phyloP scores from a whole-genome alignment of 2,888 invertebrate species.

The Caenorhabditis zanzibari region DNA sequence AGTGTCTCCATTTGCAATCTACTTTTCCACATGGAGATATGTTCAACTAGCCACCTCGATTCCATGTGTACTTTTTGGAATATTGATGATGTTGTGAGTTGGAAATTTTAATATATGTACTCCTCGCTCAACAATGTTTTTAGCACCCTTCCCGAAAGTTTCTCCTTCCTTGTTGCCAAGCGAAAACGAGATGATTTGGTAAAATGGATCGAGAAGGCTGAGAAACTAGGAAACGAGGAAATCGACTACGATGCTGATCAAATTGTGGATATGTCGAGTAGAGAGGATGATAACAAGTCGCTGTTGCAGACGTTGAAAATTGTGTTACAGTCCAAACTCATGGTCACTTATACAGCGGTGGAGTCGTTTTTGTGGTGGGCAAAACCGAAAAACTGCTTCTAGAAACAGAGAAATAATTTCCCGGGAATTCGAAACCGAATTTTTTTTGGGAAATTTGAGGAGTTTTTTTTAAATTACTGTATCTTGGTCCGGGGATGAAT shows the following conservation, averaged over 20 bases:
- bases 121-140: too few species aligned
- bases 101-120: too few species aligned
- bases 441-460: too few species aligned
- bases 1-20: conserved; percentile 74
- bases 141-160: conserved; percentile 77
- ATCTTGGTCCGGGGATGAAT: too few species aligned
- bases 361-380: conserved; percentile 70
- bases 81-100: conserved; percentile 73
- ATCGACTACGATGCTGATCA: conserved; percentile 65
- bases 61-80: conserved; percentile 69
- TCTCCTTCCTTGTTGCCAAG: conserved; percentile 72
- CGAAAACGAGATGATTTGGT: conserved; percentile 60
- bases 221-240: conserved; percentile 53
- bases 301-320: conserved; percentile 55
- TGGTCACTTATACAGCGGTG: conserved; percentile 68
- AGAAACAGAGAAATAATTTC: not conserved
- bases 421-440: too few species aligned
- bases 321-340: conserved; percentile 50
- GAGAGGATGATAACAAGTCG: conserved; percentile 55
- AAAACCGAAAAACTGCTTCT: not conserved
- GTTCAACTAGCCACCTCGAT: conserved; percentile 70
- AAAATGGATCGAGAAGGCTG: conserved; percentile 71
- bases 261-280: conserved; percentile 64
- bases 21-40: conserved; percentile 71
- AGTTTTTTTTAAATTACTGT: too few species aligned